Evolutionary conservation across 2,888 invertebrate species (phyloP), one percentile per base, ranked within the genome.

Genomic region (Orthonychiurus folsomi): DNA sequence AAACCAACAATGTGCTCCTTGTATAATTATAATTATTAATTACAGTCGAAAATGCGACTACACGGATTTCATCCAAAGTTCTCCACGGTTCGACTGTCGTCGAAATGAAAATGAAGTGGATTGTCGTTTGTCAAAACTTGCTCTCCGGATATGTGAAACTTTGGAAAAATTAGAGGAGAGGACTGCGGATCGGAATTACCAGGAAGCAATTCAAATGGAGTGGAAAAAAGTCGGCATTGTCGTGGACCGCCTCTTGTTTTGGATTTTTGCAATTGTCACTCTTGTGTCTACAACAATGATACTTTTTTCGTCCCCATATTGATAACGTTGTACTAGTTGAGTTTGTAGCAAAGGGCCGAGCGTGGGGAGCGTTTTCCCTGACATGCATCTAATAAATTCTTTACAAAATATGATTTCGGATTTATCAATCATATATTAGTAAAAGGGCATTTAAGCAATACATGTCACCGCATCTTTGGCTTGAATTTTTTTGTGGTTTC

Each of bases 191-290:
- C 87, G 86, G 76, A 89, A 91, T 75, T 81, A 86, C 59, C 80
- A 86, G 60, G 90, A 92, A 73, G 81, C 85, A 57, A 86, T 88
- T 65, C 88, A 88, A 74, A 79, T 88, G 61, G 92, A 93, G 76
- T 93, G 92, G 92, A 88, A 85, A 72, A 84, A 84, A 74, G 78
- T 88, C 65, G 90, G 92, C 1, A 83, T 91, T 60, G 90, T 93
- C 18, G 84, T 90, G 64, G 93, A 93, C 76, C 82, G 87, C 50
- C 83, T 88, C 2, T 80, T 90, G 1, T 81, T 90, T 20, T 86
- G 85, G 63, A 82, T 87, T 24, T 90, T 90, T 77, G 83, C 88
- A 65, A 79, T 88, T 65, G 85, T 87, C 61, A 89, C 89, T 9
- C 82, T 85, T 57, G 83, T 88, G 68, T 84, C 88, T n/a, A 88